Evolutionary conservation across 2,797 vertebrate genomes (phyloP).

Genomic region (Alcedo quadribrachys): DNA sequence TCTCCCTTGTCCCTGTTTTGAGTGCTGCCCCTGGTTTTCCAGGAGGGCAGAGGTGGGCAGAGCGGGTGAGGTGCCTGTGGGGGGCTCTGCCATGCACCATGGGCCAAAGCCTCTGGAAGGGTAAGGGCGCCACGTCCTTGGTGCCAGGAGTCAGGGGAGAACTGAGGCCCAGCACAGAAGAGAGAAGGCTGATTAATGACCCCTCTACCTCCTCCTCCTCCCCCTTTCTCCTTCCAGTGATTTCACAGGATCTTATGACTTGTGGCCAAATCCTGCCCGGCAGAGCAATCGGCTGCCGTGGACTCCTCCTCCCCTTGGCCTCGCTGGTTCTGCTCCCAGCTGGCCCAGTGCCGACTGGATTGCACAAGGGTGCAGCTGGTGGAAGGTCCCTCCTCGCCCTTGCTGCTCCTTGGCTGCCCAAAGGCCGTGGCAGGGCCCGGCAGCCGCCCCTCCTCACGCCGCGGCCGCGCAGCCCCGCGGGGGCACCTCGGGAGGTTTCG

Average conservation of each 20-base stretch:
- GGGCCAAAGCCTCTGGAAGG: background rate
- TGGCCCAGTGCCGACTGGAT: constrained; percentile 6
- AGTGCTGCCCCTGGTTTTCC: fast-evolving
- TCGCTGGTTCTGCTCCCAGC: background rate
- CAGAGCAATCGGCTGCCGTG: background rate
- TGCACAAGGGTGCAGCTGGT: constrained; percentile 40
- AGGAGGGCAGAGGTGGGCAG: fast-evolving
- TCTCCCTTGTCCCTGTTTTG: background rate
- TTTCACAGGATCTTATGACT: background rate
- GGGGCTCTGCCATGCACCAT: fast-evolving
- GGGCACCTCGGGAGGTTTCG: background rate
- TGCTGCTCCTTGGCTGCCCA: background rate
- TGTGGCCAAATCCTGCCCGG: background rate
- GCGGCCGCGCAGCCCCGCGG: background rate
- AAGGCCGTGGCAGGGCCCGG: background rate
- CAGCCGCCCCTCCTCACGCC: fast-evolving
- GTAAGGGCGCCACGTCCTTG: background rate
- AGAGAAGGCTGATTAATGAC: background rate
- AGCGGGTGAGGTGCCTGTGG: fast-evolving
- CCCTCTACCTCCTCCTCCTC: background rate
- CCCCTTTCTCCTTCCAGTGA: background rate
- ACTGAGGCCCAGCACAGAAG: background rate
- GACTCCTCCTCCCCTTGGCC: background rate
- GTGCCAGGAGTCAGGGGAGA: background rate
- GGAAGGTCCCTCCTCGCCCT: background rate